These are phyloP conservation scores for Odontophorus gujanensis DNA, from an alignment of 2,113 vertebrate genomes.

Conservation along the genomic window DNA sequence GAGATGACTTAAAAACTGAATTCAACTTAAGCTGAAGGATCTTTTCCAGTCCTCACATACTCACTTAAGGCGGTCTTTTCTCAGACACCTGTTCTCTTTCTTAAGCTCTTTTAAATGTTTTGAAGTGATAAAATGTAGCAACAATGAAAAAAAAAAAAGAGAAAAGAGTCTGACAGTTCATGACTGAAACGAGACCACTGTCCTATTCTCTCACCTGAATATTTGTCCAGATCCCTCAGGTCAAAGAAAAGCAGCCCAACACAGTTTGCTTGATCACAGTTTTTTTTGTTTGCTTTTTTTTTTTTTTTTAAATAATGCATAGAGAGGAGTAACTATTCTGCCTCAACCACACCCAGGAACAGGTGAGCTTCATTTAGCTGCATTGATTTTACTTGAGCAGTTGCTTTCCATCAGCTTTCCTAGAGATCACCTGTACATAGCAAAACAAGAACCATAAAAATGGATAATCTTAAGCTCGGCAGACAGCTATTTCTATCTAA, in stretches of 20 bases:
- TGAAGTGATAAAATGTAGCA: no score
- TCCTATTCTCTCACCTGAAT: neutral
- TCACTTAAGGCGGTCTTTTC: neutral
- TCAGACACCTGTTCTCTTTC: neutral
- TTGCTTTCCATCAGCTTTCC: neutral
- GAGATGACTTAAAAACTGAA: neutral
- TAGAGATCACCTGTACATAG: neutral
- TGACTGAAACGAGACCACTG: neutral
- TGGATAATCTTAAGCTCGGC: neutral
- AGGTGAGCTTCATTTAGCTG: neutral
- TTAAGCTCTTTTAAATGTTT: neutral
- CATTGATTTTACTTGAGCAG: neutral
- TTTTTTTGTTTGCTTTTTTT: no score
- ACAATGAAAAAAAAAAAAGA: no score
- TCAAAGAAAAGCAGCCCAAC: neutral
- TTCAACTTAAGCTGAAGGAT: neutral
- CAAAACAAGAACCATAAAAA: neutral
- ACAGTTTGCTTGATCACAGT: neutral
- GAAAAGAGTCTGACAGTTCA: neutral
- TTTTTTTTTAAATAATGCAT: rapidly evolving
- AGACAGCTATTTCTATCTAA: neutral
- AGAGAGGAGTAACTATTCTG: rapidly evolving
- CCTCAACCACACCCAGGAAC: neutral
- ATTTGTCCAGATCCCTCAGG: neutral
- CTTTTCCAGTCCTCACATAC: neutral